Evolutionary conservation across 2,888 invertebrate genomes (phyloP).

Genomic region (Mesorhabditis sp.): DNA sequence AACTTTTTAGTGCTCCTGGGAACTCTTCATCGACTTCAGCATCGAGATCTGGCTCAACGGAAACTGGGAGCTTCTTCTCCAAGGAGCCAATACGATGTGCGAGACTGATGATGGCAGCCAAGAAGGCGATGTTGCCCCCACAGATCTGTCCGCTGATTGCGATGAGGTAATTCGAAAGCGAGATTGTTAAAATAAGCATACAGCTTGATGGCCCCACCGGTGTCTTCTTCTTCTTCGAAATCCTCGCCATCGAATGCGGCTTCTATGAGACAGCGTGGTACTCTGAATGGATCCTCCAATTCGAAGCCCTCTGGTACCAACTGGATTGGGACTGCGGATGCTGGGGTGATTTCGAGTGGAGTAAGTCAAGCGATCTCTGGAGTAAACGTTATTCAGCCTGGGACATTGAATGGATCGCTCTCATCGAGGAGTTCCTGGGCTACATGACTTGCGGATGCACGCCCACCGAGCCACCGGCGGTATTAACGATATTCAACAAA

Average conservation of each 20-base stretch:
- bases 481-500: neutral
- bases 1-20: neutral
- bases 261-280: neutral
- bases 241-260: constrained; percentile 2
- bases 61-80: neutral
- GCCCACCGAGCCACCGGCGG: neutral
- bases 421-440: neutral
- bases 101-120: neutral
- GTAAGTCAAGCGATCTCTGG: neutral
- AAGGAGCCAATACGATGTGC: neutral
- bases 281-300: neutral
- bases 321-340: constrained; percentile 5
- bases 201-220: neutral
- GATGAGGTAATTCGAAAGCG: neutral
- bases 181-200: neutral
- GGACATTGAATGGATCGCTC: neutral
- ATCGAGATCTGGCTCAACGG: neutral
- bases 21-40: neutral
- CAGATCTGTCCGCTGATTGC: neutral
- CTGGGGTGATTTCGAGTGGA: neutral
- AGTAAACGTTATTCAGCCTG: constrained; percentile 1
- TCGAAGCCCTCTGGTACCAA: neutral
- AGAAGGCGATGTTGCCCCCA: neutral
- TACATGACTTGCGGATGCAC: neutral
- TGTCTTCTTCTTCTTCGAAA: neutral